Conservation (phyloP, 1,140 invertebrate genomes). For the Sitodiplosis mosellana region DNA sequence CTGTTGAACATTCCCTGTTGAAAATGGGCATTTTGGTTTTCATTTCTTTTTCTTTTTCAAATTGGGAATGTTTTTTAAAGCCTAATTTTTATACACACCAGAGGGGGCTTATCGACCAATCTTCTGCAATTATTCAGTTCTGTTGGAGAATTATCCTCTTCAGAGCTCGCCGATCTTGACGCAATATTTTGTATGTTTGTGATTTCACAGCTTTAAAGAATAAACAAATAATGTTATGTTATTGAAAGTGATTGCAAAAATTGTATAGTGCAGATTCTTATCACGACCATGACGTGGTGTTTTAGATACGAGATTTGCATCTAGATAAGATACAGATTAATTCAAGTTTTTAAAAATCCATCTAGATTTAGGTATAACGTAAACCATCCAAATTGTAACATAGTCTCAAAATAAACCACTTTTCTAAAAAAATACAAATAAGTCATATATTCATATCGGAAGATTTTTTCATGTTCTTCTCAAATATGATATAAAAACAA, state of each 20-base stretch:
- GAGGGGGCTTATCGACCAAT: conserved; percentile 58
- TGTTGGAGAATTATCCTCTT: conserved; percentile 74
- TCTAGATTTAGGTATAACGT: too few relatives aligned
- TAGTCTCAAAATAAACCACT: too few relatives aligned
- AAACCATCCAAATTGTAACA: too few relatives aligned
- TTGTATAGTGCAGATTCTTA: background rate
- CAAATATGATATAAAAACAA: too few relatives aligned
- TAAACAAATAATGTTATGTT: background rate
- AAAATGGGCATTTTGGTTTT: background rate
- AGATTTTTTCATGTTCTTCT: too few relatives aligned
- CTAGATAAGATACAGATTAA: too few relatives aligned
- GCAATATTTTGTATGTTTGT: conserved; percentile 27
- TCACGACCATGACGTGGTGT: too few relatives aligned
- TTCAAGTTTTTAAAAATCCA: too few relatives aligned
- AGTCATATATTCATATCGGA: too few relatives aligned
- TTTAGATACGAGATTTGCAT: too few relatives aligned
- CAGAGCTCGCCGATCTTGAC: conserved; percentile 53
- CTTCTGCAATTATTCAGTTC: conserved; percentile 71
- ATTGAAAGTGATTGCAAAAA: background rate
- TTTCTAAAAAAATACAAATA: too few relatives aligned
- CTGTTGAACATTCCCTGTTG: background rate
- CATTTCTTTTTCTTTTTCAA: background rate
- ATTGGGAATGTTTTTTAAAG: background rate
- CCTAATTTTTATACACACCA: conserved; percentile 37
- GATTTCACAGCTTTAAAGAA: conserved; percentile 18